These are phyloP conservation scores for Rhinoderma darwinii DNA, from an alignment of 2,113 vertebrate species.

Conservation along the genomic window DNA sequence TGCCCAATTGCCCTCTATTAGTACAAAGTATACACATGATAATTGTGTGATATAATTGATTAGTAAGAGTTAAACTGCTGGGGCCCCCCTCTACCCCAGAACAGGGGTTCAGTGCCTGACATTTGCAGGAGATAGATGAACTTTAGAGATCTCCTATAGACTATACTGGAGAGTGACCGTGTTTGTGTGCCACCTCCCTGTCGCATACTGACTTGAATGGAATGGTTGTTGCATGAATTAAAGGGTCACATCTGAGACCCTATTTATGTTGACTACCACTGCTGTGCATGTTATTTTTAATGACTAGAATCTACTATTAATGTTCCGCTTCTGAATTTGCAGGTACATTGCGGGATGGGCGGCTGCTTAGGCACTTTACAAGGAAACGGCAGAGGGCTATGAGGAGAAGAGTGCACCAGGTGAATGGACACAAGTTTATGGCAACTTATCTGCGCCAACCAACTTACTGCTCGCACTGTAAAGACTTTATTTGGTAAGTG, in stretches of 20 bases:
- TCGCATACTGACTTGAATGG: background rate
- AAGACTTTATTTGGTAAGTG: conserved; percentile 95
- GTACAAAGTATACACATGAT: no score
- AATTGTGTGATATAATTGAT: no score
- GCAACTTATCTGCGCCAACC: conserved; percentile 94
- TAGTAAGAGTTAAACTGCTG: no score
- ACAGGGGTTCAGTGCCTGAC: no score
- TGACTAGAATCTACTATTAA: background rate
- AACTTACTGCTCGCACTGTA: conserved; percentile 97
- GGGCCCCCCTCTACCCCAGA: no score
- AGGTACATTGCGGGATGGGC: conserved; percentile 77
- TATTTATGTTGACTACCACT: background rate
- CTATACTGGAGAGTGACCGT: no score
- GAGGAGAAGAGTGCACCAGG: conserved; percentile 89
- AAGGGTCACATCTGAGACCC: background rate
- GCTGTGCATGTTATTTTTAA: no score
- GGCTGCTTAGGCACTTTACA: conserved; percentile 84
- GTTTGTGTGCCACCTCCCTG: background rate
- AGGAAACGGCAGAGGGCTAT: conserved; percentile 91
- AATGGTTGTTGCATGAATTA: background rate
- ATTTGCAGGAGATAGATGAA: no score
- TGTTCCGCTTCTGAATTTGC: background rate
- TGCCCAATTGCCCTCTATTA: no score
- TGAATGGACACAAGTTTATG: conserved; percentile 99
- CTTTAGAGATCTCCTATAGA: no score